A percentile compares a stretch with the other conserved stretches of the same genome.
Evolutionary conservation across 2,113 vertebrate genomes (phyloP).

Genomic region (Acanthisitta chloris): DNA sequence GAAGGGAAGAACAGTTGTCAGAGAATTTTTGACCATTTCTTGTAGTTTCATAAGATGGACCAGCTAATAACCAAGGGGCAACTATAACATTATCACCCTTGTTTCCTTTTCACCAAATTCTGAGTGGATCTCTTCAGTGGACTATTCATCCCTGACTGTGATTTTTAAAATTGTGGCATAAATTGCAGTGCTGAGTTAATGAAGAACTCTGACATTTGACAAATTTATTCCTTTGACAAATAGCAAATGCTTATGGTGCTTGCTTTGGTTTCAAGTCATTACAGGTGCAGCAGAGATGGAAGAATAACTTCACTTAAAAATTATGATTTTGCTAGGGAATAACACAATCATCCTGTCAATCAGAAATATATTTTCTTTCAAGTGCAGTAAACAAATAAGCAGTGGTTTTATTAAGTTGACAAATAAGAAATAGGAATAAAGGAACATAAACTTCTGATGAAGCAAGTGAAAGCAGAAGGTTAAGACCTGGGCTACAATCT

Average conservation of each 20-base stretch:
- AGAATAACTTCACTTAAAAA: constrained; percentile 62
- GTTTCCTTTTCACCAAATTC: neutral
- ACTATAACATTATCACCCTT: neutral
- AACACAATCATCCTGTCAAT: constrained; percentile 66
- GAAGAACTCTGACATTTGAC: constrained; percentile 58
- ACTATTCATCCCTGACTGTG: neutral
- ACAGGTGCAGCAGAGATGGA: constrained; percentile 43
- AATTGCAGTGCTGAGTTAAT: constrained; percentile 54
- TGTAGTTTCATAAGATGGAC: neutral
- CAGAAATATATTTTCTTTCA: constrained; percentile 57
- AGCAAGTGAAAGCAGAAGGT: neutral
- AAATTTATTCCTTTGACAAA: constrained; percentile 68
- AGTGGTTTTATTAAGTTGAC: constrained; percentile 63
- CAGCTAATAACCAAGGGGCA: neutral
- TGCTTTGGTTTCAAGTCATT: constrained; percentile 70
- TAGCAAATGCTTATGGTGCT: constrained; percentile 52
- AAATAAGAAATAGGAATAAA: constrained; percentile 39
- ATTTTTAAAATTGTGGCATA: neutral
- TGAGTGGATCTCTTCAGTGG: neutral
- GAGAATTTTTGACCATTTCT: neutral
- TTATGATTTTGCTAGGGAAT: constrained; percentile 54
- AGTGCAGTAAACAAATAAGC: constrained; percentile 53
- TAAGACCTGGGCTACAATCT: neutral
- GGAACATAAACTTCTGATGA: constrained; percentile 7
- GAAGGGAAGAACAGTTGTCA: neutral